Evolutionary conservation across 2,888 invertebrate species (phyloP), one percentile per base, ranked within the genome.

Genomic region (Eupithecia insigniata): DNA sequence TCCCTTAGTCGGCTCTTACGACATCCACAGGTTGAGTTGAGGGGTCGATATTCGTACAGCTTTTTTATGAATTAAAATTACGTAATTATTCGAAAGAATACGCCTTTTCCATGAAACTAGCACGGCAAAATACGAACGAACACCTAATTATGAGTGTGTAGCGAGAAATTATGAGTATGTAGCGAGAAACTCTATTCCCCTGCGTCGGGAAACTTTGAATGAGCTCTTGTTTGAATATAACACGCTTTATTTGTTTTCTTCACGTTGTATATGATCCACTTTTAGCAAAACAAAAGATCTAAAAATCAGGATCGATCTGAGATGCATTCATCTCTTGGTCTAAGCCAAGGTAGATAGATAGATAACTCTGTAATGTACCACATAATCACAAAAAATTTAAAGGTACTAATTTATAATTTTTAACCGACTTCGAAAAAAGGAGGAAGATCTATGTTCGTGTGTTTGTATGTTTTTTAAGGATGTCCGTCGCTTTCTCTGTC

Each of bases 151-250:
- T 22, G 26, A 58, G 58, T 28, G 28, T 28, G 39, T 58, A 58
- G 26, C 58, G 28, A 28, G 58, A 28, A 58, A 58, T 58, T 58
- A 55, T 22, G 26, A 58, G 58, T 28, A 58, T 28, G 39, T 58
- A 58, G 26, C 58, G 28, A 28, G 58, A 28, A 58, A 58, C 58
- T 58, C 58, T 28, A 58, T 58, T 58, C 28, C 16, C 26, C 28
- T 58, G 6, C 28, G 58, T 28, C 58, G 58, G 28, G 58, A 58
- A 58, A 28, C 26, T 58, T 28, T 58, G 58, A 6, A 16, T 28
- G 28, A 22, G 28, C 28, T 28, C 58, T 58, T 58, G 58, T 28
- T 58, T 28, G 58, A 58, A 28, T 28, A n/a, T 51, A 22, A 51
- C 10, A 22, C n/a, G 46, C 46, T 51, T 51, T 22, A 51, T 51